phyloP scores from a whole-genome alignment of 1,140 invertebrate species.

The Dreissena polymorpha region DNA sequence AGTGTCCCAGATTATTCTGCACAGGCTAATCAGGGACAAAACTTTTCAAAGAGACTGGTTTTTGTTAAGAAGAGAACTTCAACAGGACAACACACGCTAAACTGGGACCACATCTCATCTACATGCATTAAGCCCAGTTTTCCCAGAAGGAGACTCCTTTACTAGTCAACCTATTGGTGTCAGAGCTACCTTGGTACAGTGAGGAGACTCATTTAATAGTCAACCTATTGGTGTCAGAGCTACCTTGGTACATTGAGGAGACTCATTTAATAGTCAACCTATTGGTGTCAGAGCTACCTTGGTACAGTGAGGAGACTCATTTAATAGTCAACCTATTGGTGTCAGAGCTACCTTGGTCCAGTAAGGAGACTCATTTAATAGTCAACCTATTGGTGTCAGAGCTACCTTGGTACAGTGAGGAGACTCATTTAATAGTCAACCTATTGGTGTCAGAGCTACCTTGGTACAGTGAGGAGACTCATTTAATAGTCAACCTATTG shows the following conservation, averaged over 20 bases:
- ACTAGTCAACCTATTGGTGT: neutral
- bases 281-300: slow-evolving; percentile 61
- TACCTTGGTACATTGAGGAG: slow-evolving; percentile 77
- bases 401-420: slow-evolving; percentile 76
- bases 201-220: slow-evolving; percentile 54
- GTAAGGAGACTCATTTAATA: slow-evolving; percentile 64
- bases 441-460: slow-evolving; percentile 44
- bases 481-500: neutral
- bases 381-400: neutral
- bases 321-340: neutral
- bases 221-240: neutral
- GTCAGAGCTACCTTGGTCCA: slow-evolving; percentile 67
- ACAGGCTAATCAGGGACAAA: too few species aligned
- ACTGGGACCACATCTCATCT: too few species aligned
- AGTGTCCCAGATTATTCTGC: too few species aligned
- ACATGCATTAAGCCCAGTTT: too few species aligned
- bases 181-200: slow-evolving; percentile 73
- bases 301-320: slow-evolving; percentile 75
- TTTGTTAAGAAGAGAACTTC: too few species aligned
- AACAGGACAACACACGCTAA: too few species aligned
- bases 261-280: neutral
- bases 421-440: too few species aligned
- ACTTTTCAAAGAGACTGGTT: too few species aligned
- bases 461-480: slow-evolving; percentile 78
- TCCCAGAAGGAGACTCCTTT: too few species aligned